Conservation (phyloP, 2,888 invertebrate genomes). For the Trachelus troglodyta region DNA sequence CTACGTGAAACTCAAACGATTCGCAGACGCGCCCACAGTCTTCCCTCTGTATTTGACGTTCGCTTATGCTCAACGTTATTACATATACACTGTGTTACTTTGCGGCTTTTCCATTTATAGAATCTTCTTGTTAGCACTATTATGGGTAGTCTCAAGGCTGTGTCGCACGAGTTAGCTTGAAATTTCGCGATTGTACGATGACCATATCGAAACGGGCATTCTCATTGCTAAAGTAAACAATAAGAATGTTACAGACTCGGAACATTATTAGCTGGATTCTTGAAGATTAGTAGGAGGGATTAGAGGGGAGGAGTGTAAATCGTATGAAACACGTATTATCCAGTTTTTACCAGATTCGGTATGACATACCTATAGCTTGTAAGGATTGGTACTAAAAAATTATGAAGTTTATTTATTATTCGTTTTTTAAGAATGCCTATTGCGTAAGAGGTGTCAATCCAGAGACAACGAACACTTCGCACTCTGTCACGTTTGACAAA, state of each 20-base stretch:
- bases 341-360: neutral
- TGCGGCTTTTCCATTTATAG: neutral
- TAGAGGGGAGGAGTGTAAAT: neutral
- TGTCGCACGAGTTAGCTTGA: neutral
- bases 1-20: neutral
- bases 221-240: neutral
- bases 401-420: too few species aligned
- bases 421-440: neutral
- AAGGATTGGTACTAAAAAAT: too few species aligned
- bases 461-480: neutral
- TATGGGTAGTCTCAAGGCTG: neutral
- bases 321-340: neutral
- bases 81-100: neutral
- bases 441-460: neutral
- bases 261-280: neutral
- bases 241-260: neutral
- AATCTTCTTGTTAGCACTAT: neutral
- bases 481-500: too few species aligned
- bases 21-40: neutral
- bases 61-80: neutral
- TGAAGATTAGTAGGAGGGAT: neutral
- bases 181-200: neutral
- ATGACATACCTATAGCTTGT: too few species aligned
- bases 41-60: neutral
- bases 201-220: neutral